Evolutionary conservation across 1,140 invertebrate genomes (phyloP), one percentile per base, ranked within the genome.

Genomic region (Polypedilum pembai): DNA sequence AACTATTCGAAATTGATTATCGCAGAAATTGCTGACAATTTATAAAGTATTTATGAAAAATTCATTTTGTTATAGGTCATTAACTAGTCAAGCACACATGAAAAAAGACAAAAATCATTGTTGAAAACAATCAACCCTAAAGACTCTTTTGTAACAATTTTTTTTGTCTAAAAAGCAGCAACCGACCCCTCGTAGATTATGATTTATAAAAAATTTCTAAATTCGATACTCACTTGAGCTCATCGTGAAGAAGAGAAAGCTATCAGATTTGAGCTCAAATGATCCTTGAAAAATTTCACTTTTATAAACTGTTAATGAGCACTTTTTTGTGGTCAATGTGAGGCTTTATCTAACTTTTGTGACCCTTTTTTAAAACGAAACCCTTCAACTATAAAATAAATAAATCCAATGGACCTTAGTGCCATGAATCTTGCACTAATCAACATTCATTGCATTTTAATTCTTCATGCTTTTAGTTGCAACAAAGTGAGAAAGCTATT

Each of bases 61-160:
- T 69, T 21, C 10, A 69, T 69, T 69, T 69, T 20, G 65, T 69
- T 69, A 20, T 21, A 69, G 65, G 65, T 69, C 65, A 69, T 69
- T 69, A 69, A 69, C 17, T 69, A 18, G 17, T 20, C 18, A 69
- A 69, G 65, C 65, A 69, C 65, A n/a, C 65, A 69, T 7, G n/a
- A 69, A 69, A 69, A 69, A 69, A 18, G 1, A 18, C 4, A 18
- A 18, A 18, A 10, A 18, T 69, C 17, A 18, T 18, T 8, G 20
- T 8, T 8, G 20, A 69, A 20, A 56, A 17, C 45, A 15, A 1
- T 20, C 65, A 69, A 69, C 65, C 65, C 65, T 69, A 20, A 69
- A 69, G 8, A 21, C 20, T 18, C 17, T 69, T 69, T 33, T 33
- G n/a, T 33, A 33, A 1, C 45, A 56, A 56, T 56, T 15, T 15